Percentiles rank a stretch among this genome's conserved stretches.
These are phyloP conservation scores for Harpagifer antarcticus DNA, from an alignment of 2,797 vertebrate genomes.

Conservation along the genomic window DNA sequence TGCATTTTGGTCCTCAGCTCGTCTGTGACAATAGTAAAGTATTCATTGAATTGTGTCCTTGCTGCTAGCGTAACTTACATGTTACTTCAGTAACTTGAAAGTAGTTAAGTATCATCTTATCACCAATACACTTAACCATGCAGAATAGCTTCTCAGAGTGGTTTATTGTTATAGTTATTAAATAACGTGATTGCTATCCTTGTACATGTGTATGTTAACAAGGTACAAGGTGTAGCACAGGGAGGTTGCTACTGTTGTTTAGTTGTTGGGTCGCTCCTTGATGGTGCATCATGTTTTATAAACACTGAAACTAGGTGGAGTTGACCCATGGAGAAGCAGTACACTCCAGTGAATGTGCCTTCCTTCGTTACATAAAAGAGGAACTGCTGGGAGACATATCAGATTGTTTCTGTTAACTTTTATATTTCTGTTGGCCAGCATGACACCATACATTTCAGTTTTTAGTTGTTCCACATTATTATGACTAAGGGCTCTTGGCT, in stretches of 20 bases:
- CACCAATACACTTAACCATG: neutral
- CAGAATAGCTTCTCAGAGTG: too few species aligned
- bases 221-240: neutral
- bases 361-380: neutral
- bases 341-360: neutral
- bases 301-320: neutral
- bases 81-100: neutral
- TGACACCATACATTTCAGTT: constrained; percentile 59
- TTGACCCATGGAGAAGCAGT: neutral
- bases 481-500: constrained; percentile 49
- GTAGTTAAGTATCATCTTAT: neutral
- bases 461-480: constrained; percentile 53
- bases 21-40: too few species aligned
- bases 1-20: too few species aligned
- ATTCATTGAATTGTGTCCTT: neutral
- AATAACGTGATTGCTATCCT: too few species aligned
- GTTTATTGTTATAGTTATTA: neutral
- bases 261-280: neutral
- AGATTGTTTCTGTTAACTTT: constrained; percentile 13
- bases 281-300: neutral
- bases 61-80: neutral
- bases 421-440: constrained; percentile 63
- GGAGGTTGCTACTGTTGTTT: neutral
- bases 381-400: neutral
- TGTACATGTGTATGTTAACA: neutral